Conservation (phyloP, 2,113 vertebrate species). For the Chitala chitala region DNA sequence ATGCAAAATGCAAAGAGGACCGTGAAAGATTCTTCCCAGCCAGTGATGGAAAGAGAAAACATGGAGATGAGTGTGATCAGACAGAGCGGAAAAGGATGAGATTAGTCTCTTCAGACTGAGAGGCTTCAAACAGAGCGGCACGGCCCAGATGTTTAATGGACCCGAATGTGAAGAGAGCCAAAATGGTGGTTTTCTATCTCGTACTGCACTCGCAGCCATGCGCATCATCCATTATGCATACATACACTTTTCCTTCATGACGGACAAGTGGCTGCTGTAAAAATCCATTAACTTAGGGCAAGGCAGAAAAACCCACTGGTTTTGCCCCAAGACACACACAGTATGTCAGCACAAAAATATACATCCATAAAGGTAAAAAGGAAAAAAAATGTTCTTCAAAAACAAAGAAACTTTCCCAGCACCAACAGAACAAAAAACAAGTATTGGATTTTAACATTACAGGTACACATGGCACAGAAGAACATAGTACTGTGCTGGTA, state of each 20-base stretch:
- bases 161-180: neutral
- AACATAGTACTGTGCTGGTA: too few relatives aligned
- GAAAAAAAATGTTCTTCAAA: neutral
- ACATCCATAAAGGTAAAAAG: neutral
- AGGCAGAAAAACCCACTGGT: neutral
- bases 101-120: neutral
- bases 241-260: neutral
- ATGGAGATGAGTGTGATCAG: neutral
- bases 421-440: too few relatives aligned
- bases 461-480: too few relatives aligned
- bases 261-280: neutral
- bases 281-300: neutral
- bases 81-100: neutral
- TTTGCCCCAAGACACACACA: neutral
- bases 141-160: neutral
- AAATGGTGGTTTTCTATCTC: neutral
- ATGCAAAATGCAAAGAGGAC: neutral
- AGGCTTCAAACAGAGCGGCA: neutral
- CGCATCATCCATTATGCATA: neutral
- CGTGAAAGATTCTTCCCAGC: neutral
- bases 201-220: neutral
- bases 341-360: too few relatives aligned
- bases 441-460: too few relatives aligned
- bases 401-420: too few relatives aligned
- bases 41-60: neutral